Conservation (phyloP, 2,888 invertebrate genomes). For the Chaitophorus viminalis region DNA sequence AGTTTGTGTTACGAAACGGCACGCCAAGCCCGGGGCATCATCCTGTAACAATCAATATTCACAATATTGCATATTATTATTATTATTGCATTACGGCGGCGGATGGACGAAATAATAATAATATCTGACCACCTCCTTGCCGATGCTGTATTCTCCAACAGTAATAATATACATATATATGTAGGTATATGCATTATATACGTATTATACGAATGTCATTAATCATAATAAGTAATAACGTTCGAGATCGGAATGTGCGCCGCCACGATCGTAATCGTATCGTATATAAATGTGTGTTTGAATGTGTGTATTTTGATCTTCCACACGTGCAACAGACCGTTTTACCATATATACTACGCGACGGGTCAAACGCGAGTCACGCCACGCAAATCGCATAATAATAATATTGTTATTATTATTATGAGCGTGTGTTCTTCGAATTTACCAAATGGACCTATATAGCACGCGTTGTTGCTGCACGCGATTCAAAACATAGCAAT, state of each 20-base stretch:
- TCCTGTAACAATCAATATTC: constrained; percentile 35
- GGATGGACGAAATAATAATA: constrained; percentile 30
- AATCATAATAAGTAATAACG: constrained; percentile 55
- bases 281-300: not conserved
- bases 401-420: not conserved
- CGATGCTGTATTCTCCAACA: not conserved
- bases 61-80: constrained; percentile 41
- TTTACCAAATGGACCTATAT: not conserved
- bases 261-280: constrained; percentile 37
- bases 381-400: not conserved
- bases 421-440: not conserved
- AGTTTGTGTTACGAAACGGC: constrained; percentile 38
- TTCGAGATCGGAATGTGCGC: constrained; percentile 54
- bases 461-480: not conserved
- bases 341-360: constrained; percentile 18
- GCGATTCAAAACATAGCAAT: not conserved
- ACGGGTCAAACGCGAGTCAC: constrained; percentile 25
- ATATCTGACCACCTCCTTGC: constrained; percentile 35
- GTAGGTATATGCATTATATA: not conserved
- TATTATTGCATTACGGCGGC: constrained; percentile 19
- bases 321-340: constrained; percentile 2
- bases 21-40: constrained; percentile 38
- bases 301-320: constrained; percentile 38
- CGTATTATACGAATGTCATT: constrained; percentile 25
- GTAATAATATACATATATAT: not conserved